Evolutionary conservation across 2,888 invertebrate genomes (phyloP).

Genomic region (Leptinotarsa rubiginosa): DNA sequence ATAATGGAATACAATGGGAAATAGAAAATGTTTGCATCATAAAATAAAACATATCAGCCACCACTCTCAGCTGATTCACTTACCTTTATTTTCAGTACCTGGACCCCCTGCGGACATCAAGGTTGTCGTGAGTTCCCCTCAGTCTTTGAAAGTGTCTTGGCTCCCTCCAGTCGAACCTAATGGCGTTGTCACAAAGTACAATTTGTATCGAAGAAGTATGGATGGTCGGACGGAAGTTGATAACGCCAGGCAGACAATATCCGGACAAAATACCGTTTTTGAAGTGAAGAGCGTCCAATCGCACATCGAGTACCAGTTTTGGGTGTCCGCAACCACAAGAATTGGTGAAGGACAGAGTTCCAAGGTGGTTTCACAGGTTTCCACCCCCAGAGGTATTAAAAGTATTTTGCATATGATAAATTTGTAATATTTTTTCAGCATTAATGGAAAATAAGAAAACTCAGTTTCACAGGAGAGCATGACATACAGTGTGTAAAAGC

Average conservation of each 20-base stretch:
- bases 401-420: too few species aligned
- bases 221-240: constrained; percentile 78
- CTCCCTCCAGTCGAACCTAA: constrained; percentile 80
- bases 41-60: too few species aligned
- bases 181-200: constrained; percentile 82
- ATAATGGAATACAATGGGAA: too few species aligned
- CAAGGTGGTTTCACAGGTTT: constrained; percentile 75
- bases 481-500: too few species aligned
- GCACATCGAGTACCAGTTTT: constrained; percentile 81
- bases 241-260: constrained; percentile 75
- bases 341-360: constrained; percentile 84
- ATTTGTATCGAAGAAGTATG: constrained; percentile 76
- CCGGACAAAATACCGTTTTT: constrained; percentile 74
- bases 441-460: too few species aligned
- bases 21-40: too few species aligned
- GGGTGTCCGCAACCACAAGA: constrained; percentile 82
- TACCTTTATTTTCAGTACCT: constrained; percentile 71
- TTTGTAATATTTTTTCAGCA: too few species aligned
- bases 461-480: too few species aligned
- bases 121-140: constrained; percentile 79
- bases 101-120: constrained; percentile 84
- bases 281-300: constrained; percentile 77
- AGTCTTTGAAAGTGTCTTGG: constrained; percentile 84
- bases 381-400: constrained; percentile 70
- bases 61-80: too few species aligned